phyloP scores from a whole-genome alignment of 2,113 vertebrate genomes.

The Sceloporus undulatus region DNA sequence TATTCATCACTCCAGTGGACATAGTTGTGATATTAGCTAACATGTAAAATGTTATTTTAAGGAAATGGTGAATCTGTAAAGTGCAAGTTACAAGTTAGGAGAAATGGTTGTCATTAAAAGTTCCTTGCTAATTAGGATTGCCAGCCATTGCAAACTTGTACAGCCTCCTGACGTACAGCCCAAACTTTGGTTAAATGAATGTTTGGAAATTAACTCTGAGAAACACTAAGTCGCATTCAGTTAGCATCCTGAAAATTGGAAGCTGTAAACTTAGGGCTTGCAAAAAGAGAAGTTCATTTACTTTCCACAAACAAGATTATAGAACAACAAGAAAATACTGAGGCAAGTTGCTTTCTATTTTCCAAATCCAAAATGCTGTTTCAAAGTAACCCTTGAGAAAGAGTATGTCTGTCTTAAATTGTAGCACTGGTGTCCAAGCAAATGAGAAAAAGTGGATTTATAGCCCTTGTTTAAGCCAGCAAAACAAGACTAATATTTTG shows the following conservation, averaged over 20 bases:
- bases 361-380: constrained; percentile 45
- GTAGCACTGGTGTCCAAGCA: constrained; percentile 47
- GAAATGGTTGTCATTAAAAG: constrained; percentile 59
- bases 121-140: constrained; percentile 60
- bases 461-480: constrained; percentile 66
- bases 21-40: constrained; percentile 71
- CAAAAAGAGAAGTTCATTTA: constrained; percentile 3
- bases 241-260: constrained; percentile 52
- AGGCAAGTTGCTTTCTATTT: constrained; percentile 31
- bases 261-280: constrained; percentile 34
- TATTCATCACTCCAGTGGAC: constrained; percentile 65
- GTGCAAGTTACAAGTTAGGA: constrained; percentile 53
- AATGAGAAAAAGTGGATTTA: constrained; percentile 60
- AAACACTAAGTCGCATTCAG: constrained; percentile 63
- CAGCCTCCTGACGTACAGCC: constrained; percentile 39
- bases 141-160: constrained; percentile 20
- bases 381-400: constrained; percentile 54
- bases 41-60: constrained; percentile 68
- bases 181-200: constrained; percentile 25
- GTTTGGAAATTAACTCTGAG: constrained; percentile 57
- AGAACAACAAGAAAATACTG: constrained; percentile 49
- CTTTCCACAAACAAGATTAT: constrained; percentile 40
- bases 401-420: constrained; percentile 50
- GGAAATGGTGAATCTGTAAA: constrained; percentile 62
- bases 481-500: constrained; percentile 66